Evolutionary conservation across 2,797 vertebrate genomes (phyloP).

Genomic region (Tiaroga cobitis): DNA sequence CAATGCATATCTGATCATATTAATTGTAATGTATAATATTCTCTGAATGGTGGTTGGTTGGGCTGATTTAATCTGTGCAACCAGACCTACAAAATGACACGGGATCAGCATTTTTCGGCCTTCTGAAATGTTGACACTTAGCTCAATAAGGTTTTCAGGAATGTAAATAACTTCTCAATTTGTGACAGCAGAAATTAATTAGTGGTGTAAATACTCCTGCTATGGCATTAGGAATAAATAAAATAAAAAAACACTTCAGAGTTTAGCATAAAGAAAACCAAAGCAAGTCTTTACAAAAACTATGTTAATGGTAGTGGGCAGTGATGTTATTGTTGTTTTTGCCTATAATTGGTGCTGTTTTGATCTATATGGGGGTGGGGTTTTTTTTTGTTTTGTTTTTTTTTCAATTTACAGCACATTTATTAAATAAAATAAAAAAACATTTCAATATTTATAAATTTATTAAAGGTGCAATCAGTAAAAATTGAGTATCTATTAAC

Average conservation of each 20-base stretch:
- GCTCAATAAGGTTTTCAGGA: conserved; percentile 38
- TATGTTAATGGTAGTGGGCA: not conserved
- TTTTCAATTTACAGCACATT: no score
- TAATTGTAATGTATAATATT: not conserved
- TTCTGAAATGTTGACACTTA: conserved; percentile 33
- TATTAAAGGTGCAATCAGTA: no score
- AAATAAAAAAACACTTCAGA: not conserved
- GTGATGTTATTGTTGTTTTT: not conserved
- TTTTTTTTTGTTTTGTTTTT: no score
- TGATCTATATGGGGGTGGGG: not conserved
- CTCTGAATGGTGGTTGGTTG: not conserved
- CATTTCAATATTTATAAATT: not conserved
- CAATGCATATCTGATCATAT: not conserved
- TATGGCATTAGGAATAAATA: not conserved
- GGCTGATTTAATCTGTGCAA: not conserved
- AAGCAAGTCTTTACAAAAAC: not conserved
- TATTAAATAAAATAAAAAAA: not conserved
- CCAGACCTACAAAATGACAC: not conserved
- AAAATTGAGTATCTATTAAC: no score
- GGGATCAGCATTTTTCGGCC: not conserved
- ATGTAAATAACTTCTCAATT: conserved; percentile 28
- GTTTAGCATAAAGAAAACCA: not conserved
- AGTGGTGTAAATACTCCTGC: conserved; percentile 12
- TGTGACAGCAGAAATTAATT: conserved; percentile 20
- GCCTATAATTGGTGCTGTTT: not conserved